Evolutionary conservation across 1,140 invertebrate genomes (phyloP).

Genomic region (Nasonia longicornis): DNA sequence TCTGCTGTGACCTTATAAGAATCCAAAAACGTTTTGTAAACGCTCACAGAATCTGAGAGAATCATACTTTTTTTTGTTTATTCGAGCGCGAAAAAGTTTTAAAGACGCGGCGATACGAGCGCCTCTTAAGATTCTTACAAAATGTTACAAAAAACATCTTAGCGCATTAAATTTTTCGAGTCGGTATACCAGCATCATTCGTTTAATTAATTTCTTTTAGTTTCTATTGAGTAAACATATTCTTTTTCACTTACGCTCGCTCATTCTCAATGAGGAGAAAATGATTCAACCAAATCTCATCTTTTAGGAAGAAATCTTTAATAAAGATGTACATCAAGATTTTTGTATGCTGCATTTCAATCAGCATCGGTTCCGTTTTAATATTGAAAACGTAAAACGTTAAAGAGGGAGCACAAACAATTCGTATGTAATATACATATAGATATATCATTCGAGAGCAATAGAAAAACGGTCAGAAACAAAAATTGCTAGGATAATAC

Average conservation of each 20-base stretch:
- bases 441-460: background rate
- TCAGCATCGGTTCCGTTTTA: background rate
- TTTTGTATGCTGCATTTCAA: background rate
- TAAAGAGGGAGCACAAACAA: background rate
- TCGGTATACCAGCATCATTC: constrained; percentile 38
- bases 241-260: background rate
- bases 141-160: constrained; percentile 45
- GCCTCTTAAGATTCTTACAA: constrained; percentile 29
- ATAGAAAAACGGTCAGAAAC: background rate
- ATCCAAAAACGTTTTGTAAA: constrained; percentile 36
- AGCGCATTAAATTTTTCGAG: constrained; percentile 31
- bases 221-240: background rate
- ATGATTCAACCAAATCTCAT: background rate
- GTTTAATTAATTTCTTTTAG: background rate
- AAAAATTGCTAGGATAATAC: constrained; percentile 15
- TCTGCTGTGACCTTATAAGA: background rate
- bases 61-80: constrained; percentile 3
- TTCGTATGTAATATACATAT: background rate
- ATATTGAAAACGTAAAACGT: background rate
- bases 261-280: constrained; percentile 18
- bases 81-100: constrained; percentile 25
- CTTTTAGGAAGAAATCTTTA: background rate
- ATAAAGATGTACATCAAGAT: background rate
- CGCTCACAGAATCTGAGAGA: constrained; percentile 21
- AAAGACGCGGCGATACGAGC: constrained; percentile 1